Evolutionary conservation across 2,113 vertebrate species (phyloP).

Genomic region (Scytalopus superciliaris): DNA sequence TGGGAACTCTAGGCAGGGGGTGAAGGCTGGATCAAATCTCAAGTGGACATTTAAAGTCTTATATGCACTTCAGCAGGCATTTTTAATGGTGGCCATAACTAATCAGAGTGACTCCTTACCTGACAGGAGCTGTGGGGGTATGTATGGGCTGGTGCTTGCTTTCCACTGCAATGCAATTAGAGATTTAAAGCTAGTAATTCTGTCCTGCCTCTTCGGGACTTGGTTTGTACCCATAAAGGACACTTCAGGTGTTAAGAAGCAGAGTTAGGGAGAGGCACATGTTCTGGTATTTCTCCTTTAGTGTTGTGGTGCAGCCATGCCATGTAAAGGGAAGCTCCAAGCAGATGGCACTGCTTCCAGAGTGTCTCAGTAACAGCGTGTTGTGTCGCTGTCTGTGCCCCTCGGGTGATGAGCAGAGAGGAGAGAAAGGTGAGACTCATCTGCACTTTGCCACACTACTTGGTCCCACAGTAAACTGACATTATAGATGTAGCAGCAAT

Average conservation of each 20-base stretch:
- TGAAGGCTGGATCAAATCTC: background rate
- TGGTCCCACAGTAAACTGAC: background rate
- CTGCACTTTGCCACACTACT: background rate
- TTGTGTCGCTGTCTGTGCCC: background rate
- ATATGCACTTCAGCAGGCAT: background rate
- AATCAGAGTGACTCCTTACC: background rate
- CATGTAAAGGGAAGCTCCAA: background rate
- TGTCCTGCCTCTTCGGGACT: background rate
- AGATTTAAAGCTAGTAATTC: background rate
- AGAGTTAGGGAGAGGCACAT: background rate
- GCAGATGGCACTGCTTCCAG: background rate
- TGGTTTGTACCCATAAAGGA: slow-evolving; percentile 7
- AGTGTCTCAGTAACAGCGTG: background rate
- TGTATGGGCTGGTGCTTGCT: background rate
- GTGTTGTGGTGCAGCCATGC: slow-evolving; percentile 6
- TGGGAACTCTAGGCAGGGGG: background rate
- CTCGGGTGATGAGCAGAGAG: background rate
- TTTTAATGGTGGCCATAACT: background rate
- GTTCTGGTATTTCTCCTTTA: background rate
- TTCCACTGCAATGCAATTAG: background rate
- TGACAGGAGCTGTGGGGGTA: background rate
- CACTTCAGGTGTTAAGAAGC: background rate
- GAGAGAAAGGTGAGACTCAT: background rate
- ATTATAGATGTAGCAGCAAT: background rate
- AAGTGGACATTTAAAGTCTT: background rate